Evolutionary conservation across 2,113 vertebrate genomes (phyloP), one percentile per base, ranked within the genome.

Genomic region (Abramis brama): DNA sequence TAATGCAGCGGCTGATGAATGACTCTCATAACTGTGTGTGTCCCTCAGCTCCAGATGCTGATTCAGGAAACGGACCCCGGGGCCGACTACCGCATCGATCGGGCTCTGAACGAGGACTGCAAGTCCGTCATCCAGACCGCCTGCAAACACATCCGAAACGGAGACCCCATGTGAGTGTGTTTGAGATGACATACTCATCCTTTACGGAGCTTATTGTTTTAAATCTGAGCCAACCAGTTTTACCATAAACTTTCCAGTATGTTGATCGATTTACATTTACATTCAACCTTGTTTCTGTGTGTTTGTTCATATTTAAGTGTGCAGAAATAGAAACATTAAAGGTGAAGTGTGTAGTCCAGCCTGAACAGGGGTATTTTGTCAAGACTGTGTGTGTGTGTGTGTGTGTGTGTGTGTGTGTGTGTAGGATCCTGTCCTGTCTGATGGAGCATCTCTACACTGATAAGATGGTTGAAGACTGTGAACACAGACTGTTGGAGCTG

Each of bases 121-220:
- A 97, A 99, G 84, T 98, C 97, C 0, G 98, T 99, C 85, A 99
- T 99, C 86, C 98, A 99, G 93, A 99, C 98, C 0, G 97, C 98
- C 91, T 99, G 98, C 95, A 99, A 98, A 92, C 98, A 99, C 94
- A 98, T 99, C 84, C 96, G 97, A 6, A 97, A 93, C 0, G 98
- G 98, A 92, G 98, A 99, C 91, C 98, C 98, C 17, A 99, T 99
- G 98, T 99, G 94, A 93, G 97, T 96, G 10, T 43, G 39, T 39
- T 7, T 43, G 39, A 43, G 39, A 9, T 8, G 39, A 43, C 25
- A 0, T 8, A 2, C 55, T 55, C 52, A 2, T 55, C 5, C 52
- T 55, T 2, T 55, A 21, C 17, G 13, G 30, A 33, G 3, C 30
- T 50, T 15, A 15, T 0, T 30, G 27, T 19, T 57, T 21, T 6